These are phyloP conservation scores for Drosophila melanica DNA, from an alignment of 1,140 invertebrate species.

Conservation along the genomic window DNA sequence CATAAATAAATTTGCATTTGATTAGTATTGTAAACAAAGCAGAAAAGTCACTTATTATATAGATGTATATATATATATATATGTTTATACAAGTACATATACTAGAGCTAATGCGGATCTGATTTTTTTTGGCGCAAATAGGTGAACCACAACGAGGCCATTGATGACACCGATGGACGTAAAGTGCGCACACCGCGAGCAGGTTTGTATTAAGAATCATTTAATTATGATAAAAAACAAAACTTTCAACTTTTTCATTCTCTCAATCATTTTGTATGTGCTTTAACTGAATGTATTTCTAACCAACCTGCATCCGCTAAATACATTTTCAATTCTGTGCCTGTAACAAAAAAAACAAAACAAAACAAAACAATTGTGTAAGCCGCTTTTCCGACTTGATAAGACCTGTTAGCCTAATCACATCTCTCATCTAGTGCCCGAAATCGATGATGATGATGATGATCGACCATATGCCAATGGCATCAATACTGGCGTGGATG, in stretches of 20 bases:
- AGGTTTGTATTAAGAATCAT: constrained; percentile 53
- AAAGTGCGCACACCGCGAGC: constrained; percentile 45
- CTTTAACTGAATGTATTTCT: constrained; percentile 13
- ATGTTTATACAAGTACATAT: constrained; percentile 6
- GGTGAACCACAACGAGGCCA: constrained; percentile 52
- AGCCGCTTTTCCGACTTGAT: not conserved
- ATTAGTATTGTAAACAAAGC: constrained; percentile 2
- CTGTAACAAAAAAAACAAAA: not conserved
- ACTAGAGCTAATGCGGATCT: not conserved
- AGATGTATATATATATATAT: constrained; percentile 10
- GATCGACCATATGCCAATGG: constrained; percentile 78
- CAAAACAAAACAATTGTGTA: constrained; percentile 34
- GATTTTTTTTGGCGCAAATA: constrained; percentile 14
- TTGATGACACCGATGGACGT: constrained; percentile 39
- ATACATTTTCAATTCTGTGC: not conserved
- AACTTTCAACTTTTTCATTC: constrained; percentile 20
- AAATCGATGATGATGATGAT: constrained; percentile 84
- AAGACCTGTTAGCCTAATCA: not conserved
- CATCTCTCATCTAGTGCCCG: constrained; percentile 58
- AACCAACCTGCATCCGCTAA: constrained; percentile 6
- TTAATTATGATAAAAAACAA: not conserved
- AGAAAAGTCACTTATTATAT: not conserved
- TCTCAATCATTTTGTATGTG: constrained; percentile 43
- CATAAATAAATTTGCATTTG: constrained; percentile 13
- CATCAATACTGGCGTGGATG: constrained; percentile 85